Evolutionary conservation across 2,797 vertebrate genomes (phyloP).

Genomic region (Fistularia tabacaria): DNA sequence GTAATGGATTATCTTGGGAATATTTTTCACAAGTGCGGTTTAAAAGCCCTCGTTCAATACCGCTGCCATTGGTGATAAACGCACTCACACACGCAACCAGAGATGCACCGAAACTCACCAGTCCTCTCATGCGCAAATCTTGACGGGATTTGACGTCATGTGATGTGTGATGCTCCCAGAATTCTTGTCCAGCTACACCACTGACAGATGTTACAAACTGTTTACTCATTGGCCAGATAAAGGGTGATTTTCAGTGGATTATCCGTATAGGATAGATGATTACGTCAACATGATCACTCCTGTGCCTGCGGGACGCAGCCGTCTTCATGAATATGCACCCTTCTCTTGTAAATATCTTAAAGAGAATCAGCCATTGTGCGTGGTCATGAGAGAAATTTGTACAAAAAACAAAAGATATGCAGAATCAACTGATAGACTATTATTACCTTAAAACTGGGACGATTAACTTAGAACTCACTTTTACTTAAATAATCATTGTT

Average conservation of each 20-base stretch:
- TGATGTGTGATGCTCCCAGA: conserved; percentile 28
- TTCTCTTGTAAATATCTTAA: conserved; percentile 17
- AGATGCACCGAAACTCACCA: conserved; percentile 9
- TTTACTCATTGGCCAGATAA: conserved; percentile 51
- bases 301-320: conserved; percentile 38
- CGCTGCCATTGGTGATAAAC: conserved; percentile 8
- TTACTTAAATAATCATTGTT: no score
- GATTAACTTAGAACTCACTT: no score
- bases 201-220: conserved; percentile 55
- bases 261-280: conserved; percentile 52
- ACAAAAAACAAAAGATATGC: background rate
- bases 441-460: no score
- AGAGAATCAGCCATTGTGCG: conserved; percentile 7
- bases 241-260: conserved; percentile 43
- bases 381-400: conserved; percentile 1
- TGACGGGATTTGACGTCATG: conserved; percentile 44
- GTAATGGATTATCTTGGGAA: conserved; percentile 26
- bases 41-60: conserved; percentile 29
- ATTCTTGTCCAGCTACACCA: conserved; percentile 30
- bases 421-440: background rate
- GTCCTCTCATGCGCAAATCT: conserved; percentile 21
- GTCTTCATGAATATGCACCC: conserved; percentile 11
- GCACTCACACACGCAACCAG: conserved; percentile 9
- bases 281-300: conserved; percentile 36
- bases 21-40: conserved; percentile 30